Evolutionary conservation across 92 coral and sea anemone genomes (phyloP).

Genomic region (Ricordea florida): DNA sequence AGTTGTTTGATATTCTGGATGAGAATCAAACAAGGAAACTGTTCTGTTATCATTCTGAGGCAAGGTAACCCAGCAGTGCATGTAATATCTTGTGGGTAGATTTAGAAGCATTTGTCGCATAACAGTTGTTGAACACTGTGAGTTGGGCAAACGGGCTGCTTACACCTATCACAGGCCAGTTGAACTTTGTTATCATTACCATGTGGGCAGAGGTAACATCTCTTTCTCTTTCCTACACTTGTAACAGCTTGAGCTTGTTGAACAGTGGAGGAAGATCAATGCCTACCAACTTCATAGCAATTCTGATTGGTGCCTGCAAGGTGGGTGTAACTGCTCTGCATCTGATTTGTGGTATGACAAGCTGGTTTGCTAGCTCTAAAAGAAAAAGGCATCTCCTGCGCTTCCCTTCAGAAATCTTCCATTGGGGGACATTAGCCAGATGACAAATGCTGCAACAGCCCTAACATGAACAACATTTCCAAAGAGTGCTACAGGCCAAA

Average conservation of each 20-base stretch:
- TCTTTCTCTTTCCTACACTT: slow-evolving; percentile 11
- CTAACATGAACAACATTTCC: slow-evolving; percentile 11
- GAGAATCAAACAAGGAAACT: slow-evolving; percentile 7
- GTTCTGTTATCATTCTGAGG: background rate
- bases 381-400: slow-evolving; percentile 5
- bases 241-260: slow-evolving; percentile 14
- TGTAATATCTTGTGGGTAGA: slow-evolving; percentile 8
- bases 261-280: slow-evolving; percentile 10
- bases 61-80: slow-evolving; percentile 11
- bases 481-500: slow-evolving; percentile 28
- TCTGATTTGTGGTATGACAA: slow-evolving; percentile 9
- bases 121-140: slow-evolving; percentile 13
- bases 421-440: slow-evolving; percentile 11
- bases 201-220: slow-evolving; percentile 22
- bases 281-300: slow-evolving; percentile 10
- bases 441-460: slow-evolving; percentile 10
- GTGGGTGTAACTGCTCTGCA: slow-evolving; percentile 21
- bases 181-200: slow-evolving; percentile 3
- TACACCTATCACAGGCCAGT: slow-evolving; percentile 6
- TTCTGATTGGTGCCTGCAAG: slow-evolving; percentile 16
- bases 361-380: slow-evolving; percentile 12
- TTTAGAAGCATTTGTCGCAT: slow-evolving; percentile 5
- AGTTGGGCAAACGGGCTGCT: slow-evolving; percentile 3
- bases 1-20: slow-evolving; percentile 10
- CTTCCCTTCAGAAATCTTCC: slow-evolving; percentile 7